These are phyloP conservation scores for Tachystola acroxantha DNA, from an alignment of 2,888 invertebrate species.

Conservation along the genomic window DNA sequence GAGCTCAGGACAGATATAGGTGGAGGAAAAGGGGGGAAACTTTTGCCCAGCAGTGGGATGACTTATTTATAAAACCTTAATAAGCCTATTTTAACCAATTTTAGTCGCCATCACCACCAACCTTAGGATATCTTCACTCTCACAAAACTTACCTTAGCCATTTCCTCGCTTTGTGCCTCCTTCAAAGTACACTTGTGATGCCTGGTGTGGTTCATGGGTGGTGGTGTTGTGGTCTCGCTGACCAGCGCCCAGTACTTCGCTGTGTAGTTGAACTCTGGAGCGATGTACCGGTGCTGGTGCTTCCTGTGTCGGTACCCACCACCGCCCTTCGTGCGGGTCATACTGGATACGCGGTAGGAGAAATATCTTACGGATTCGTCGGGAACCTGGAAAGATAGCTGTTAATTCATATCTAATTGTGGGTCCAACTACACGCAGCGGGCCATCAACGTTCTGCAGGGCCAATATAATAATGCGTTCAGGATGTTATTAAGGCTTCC, in stretches of 20 bases:
- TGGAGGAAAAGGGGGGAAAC: no score
- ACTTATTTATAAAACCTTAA: no score
- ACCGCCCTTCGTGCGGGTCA: conserved; percentile 63
- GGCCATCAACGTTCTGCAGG: not conserved
- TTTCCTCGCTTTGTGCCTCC: conserved; percentile 59
- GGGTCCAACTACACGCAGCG: no score
- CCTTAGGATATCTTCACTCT: no score
- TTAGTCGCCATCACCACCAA: no score
- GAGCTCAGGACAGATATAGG: no score
- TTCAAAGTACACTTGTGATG: conserved; percentile 65
- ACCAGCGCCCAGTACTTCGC: conserved; percentile 69
- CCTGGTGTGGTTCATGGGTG: conserved; percentile 45
- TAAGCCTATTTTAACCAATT: no score
- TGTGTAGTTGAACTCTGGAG: conserved; percentile 68
- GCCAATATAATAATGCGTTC: no score
- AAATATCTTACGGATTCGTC: conserved; percentile 63
- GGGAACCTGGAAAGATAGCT: conserved; percentile 39
- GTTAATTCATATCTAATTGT: no score
- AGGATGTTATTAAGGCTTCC: no score
- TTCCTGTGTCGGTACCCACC: conserved; percentile 62
- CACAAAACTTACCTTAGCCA: conserved; percentile 49
- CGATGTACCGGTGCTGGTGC: conserved; percentile 67
- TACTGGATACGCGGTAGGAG: conserved; percentile 68
- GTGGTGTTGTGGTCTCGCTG: conserved; percentile 58
- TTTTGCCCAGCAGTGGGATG: no score